These are phyloP conservation scores for Martes flavigula DNA, from an alignment of 2,797 vertebrate genomes.

Conservation along the genomic window DNA sequence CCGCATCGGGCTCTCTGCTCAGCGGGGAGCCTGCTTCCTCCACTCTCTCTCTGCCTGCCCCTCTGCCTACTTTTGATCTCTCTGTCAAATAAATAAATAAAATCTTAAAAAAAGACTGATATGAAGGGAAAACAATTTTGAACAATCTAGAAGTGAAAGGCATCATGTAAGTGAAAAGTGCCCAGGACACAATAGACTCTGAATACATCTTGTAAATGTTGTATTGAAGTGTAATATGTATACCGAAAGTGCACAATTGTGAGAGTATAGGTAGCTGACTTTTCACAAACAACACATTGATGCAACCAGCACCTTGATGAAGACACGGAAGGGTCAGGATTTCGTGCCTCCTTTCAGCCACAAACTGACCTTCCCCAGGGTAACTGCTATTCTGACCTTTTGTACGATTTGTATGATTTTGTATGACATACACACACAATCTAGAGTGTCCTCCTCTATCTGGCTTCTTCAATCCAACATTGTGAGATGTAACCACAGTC, in stretches of 20 bases:
- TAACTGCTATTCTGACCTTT: background rate
- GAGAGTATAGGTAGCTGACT: background rate
- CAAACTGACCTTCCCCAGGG: too few species aligned
- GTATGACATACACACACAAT: background rate
- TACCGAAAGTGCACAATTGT: background rate
- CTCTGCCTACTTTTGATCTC: too few species aligned
- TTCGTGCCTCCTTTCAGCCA: background rate
- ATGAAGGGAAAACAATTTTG: background rate
- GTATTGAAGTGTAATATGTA: background rate
- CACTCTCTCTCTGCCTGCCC: too few species aligned
- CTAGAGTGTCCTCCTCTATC: background rate
- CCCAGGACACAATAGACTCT: background rate
- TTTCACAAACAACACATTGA: background rate
- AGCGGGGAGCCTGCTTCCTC: too few species aligned
- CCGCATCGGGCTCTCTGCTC: too few species aligned
- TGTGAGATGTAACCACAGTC: background rate
- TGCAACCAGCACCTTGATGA: background rate
- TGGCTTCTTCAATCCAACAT: background rate
- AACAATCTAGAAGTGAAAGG: background rate
- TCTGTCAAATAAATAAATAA: too few species aligned
- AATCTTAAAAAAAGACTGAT: too few species aligned
- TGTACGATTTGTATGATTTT: background rate
- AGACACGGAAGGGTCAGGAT: background rate
- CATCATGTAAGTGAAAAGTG: background rate
- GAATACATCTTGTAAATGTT: background rate